These are phyloP conservation scores for Mesembrinibis cayennensis DNA, from an alignment of 2,113 vertebrate genomes.

Conservation along the genomic window DNA sequence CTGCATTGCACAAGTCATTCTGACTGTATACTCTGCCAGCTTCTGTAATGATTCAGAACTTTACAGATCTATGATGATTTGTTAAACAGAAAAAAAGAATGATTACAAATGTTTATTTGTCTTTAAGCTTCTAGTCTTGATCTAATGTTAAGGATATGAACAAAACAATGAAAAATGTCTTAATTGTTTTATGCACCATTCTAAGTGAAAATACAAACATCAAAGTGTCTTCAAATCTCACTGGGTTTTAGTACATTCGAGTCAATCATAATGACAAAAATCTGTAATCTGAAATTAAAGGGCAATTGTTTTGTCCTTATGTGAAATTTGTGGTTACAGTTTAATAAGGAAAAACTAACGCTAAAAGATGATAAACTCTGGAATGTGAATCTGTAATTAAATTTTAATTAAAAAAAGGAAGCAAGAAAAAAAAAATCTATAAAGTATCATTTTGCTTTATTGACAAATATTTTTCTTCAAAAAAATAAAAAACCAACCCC, in stretches of 20 bases:
- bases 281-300: conserved; percentile 72
- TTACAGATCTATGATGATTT: background rate
- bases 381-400: conserved; percentile 51
- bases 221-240: conserved; percentile 39
- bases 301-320: conserved; percentile 65
- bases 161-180: background rate
- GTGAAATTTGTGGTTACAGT: conserved; percentile 19
- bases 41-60: background rate
- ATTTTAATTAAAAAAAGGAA: conserved; percentile 42
- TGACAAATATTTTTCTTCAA: background rate
- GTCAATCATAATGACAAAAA: conserved; percentile 74
- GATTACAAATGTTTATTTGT: background rate
- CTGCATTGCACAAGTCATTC: background rate
- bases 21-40: background rate
- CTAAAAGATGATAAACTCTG: conserved; percentile 34
- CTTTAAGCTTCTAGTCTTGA: background rate
- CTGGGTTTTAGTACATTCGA: conserved; percentile 25
- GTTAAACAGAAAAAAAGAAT: background rate
- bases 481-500: background rate
- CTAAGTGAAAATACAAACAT: conserved; percentile 35
- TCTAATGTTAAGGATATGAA: background rate
- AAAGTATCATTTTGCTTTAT: background rate
- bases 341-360: conserved; percentile 53
- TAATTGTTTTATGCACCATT: background rate
- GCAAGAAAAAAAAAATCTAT: background rate